Base-by-base conservation (phyloP, 2,113 vertebrate genomes). In the Tinamus guttatus region DNA sequence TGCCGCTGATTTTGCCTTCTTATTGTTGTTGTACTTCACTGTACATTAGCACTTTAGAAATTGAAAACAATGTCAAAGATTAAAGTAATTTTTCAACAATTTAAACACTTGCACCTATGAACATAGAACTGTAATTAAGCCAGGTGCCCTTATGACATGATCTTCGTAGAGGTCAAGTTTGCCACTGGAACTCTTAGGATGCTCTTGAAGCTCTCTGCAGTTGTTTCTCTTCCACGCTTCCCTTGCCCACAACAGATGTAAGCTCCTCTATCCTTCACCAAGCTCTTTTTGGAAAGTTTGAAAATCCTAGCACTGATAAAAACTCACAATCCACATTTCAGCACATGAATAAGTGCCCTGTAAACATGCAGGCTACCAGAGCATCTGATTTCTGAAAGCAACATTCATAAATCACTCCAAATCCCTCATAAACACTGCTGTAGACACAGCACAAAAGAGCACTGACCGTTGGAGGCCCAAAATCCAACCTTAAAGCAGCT, bases 21-120 rank as follows among this genome's bases (percentile, higher is more conserved):
- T 15, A 47, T 24, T 82, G 85, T 93, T 93, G 89, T 70, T 34
- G 52, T 87, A 94, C 87, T n/a, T 95, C 69, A 69, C 90, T 83
- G 91, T 96, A 96, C 49, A 58, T 82, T 95, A 20, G 96, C 97
- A 97, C 98, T 96, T 96, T 87, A 95, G 74, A 85, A 85, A 76
- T 81, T 76, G 62, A 96, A 95, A 94, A 76, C 18, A 49, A 85
- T 78, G 87, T 93, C 75, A 68, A 89, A 91, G 45, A 98, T 98
- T 98, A 98, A 98, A 96, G 75, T 95, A 7, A 84, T 97, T 97
- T 97, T 30, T 19, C 91, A 94, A 95, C 87, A 84, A 89, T 32
- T 65, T 80, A 45, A 94, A 92, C n/a, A 11, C 58, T 92, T 93
- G 94, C 5, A 64, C 63, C 40, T 95, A 64, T 93, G 96, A 58